A percentile compares a stretch with the other conserved stretches of the same genome.
Evolutionary conservation across 1,140 invertebrate genomes (phyloP).

Genomic region (Aradophagus sp.): DNA sequence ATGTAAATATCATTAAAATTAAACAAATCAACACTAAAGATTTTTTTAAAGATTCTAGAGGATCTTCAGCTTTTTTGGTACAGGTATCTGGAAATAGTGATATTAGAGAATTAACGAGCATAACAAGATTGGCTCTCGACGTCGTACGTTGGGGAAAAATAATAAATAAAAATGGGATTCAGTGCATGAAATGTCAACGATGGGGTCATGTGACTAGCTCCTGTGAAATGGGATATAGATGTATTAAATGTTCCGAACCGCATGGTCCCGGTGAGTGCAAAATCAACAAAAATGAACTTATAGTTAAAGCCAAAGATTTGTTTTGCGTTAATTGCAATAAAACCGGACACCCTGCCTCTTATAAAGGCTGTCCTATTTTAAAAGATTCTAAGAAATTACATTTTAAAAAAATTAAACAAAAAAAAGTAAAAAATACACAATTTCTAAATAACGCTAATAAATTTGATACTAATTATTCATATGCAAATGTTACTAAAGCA

Average conservation of each 20-base stretch:
- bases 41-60: not conserved
- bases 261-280: constrained; percentile 8
- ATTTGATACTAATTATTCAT: too few species aligned
- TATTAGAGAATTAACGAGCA: not conserved
- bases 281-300: not conserved
- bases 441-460: too few species aligned
- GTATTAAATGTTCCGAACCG: not conserved
- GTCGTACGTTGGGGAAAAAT: constrained; percentile 14
- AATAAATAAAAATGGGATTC: constrained; percentile 1
- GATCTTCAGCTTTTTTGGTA: not conserved
- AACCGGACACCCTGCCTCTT: constrained; percentile 9
- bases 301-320: not conserved
- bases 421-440: not conserved
- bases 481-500: too few species aligned
- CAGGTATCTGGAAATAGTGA: constrained; percentile 10
- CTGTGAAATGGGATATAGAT: constrained; percentile 7
- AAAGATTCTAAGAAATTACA: not conserved
- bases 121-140: not conserved
- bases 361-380: constrained; percentile 9
- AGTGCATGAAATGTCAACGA: constrained; percentile 15
- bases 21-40: constrained; percentile 11
- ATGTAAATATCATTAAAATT: constrained; percentile 13
- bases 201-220: not conserved
- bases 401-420: not conserved
- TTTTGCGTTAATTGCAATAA: constrained; percentile 8